Base-by-base conservation (phyloP, 2,888 invertebrate species). In the Luffia ferchaultella region DNA sequence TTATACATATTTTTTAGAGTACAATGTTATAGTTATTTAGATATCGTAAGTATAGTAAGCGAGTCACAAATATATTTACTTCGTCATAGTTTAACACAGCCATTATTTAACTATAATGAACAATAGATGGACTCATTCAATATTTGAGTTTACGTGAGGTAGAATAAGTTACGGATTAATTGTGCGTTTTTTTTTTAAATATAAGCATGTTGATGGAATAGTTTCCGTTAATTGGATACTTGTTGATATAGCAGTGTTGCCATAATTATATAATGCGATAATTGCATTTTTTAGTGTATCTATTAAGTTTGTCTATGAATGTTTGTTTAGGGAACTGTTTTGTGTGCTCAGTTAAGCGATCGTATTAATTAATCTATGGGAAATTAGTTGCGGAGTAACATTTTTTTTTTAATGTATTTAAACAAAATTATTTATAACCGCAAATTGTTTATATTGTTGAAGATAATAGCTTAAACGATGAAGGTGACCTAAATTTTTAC, bases 1-100 rank as follows among this genome's bases (percentile, higher is more conserved):
- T 82, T 80, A 82, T 82, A 82, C 82, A 82, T 82, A 82, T 82
- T 80, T 82, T 83, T 80, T 80, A 82, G 82, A 82, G 82, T 82
- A 83, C 80, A 82, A 83, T 82, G 79, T 83, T 82, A 82, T 77
- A 78, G 79, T 79, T 79, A 80, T 79, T 76, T 82, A 80, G 78
- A 18, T 74, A 73, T 68, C 80, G 80, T 79, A 78, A 62, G 62
- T 74, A 76, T 61, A 64, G 62, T 82, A 83, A 82, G 80, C 68
- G 74, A 78, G 73, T 80, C 82, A 82, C 83, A 82, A 79, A 72
- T 74, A 82, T 82, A 82, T 83, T 82, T 82, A 74, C 75, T 70
- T 64, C 65, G 69, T 68, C 64, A 71, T 78, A 80, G 77, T 68
- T 62, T 69, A n/a, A 76, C 80, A 80, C 78, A n/a, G n/a, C n/a